These are phyloP conservation scores for Cephus sareptanus DNA, from an alignment of 2,888 invertebrate species.

Conservation along the genomic window DNA sequence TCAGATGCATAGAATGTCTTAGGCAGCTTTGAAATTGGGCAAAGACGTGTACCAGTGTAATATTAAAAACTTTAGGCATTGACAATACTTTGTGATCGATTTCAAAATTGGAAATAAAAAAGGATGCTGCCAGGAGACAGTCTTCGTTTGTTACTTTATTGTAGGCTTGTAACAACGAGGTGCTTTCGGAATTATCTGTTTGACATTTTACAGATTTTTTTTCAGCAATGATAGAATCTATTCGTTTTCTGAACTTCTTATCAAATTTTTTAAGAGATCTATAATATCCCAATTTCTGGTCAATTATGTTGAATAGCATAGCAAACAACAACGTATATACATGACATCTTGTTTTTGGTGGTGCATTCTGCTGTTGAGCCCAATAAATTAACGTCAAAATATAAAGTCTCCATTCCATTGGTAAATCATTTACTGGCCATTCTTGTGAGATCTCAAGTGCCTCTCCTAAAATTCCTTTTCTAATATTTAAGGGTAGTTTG, in stretches of 20 bases:
- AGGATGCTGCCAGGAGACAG: slow-evolving; percentile 71
- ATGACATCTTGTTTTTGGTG: slow-evolving; percentile 64
- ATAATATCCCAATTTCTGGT: slow-evolving; percentile 70
- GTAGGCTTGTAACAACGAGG: slow-evolving; percentile 64
- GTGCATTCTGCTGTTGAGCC: slow-evolving; percentile 64
- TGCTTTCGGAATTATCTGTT: slow-evolving; percentile 45
- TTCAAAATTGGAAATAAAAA: slow-evolving; percentile 72
- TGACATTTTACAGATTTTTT: slow-evolving; percentile 13
- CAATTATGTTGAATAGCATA: slow-evolving; percentile 71
- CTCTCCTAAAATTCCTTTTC: slow-evolving; percentile 65
- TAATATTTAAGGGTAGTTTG: slow-evolving; percentile 39
- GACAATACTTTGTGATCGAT: slow-evolving; percentile 69
- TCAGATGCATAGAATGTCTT: slow-evolving; percentile 72
- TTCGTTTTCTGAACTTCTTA: slow-evolving; percentile 59
- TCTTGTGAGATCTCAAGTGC: slow-evolving; percentile 67
- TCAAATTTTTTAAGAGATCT: slow-evolving; percentile 68
- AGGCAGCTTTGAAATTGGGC: slow-evolving; percentile 77
- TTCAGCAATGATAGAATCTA: slow-evolving; percentile 31
- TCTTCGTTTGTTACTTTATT: slow-evolving; percentile 70
- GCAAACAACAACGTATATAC: slow-evolving; percentile 72
- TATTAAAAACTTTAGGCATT: slow-evolving; percentile 70
- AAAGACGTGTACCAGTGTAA: slow-evolving; percentile 72
- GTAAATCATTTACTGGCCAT: slow-evolving; percentile 65
- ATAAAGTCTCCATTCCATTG: slow-evolving; percentile 72
- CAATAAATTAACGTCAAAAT: slow-evolving; percentile 73